These are phyloP conservation scores for Mylabris phalerata DNA, from an alignment of 1,140 invertebrate genomes.

Conservation along the genomic window DNA sequence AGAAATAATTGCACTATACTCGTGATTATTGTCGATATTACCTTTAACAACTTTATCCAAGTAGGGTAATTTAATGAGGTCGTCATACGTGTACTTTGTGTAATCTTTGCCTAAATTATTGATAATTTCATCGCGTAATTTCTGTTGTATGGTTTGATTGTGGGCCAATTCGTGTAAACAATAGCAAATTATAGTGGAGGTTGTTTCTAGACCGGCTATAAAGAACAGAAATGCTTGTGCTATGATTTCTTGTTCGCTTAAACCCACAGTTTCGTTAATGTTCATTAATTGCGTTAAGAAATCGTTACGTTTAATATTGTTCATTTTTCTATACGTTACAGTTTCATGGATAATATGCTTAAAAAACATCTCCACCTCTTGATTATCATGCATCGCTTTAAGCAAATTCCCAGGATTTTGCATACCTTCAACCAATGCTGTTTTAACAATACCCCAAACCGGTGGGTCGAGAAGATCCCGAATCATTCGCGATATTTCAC, in stretches of 20 bases:
- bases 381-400: background rate
- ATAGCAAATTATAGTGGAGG: conserved; percentile 49
- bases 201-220: conserved; percentile 60
- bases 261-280: conserved; percentile 15
- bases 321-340: conserved; percentile 43
- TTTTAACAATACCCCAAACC: conserved; percentile 7
- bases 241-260: conserved; percentile 39
- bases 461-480: no score
- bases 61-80: conserved; percentile 46
- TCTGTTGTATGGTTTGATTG: conserved; percentile 49
- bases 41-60: conserved; percentile 44
- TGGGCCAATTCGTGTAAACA: conserved; percentile 49
- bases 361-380: conserved; percentile 43
- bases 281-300: conserved; percentile 50
- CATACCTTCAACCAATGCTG: background rate
- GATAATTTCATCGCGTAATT: conserved; percentile 49
- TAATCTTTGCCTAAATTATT: conserved; percentile 37
- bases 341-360: conserved; percentile 41
- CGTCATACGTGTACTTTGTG: conserved; percentile 45
- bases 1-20: no score
- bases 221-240: conserved; percentile 54
- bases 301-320: conserved; percentile 44
- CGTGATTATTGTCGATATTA: background rate
- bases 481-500: no score
- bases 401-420: conserved; percentile 7